phyloP scores from a whole-genome alignment of 2,113 vertebrate species.

The Pontoporia blainvillei region DNA sequence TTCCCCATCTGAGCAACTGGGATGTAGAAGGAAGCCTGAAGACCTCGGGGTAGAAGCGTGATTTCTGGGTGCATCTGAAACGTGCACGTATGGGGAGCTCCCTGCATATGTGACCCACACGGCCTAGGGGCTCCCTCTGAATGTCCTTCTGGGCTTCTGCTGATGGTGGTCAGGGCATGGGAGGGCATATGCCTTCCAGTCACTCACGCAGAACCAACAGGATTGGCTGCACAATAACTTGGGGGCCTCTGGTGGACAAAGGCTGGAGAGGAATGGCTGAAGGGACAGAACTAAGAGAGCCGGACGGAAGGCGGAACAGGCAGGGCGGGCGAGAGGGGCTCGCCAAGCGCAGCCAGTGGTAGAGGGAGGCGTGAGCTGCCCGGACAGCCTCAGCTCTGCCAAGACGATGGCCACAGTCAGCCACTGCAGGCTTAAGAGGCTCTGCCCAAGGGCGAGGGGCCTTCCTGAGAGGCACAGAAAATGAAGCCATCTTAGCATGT shows the following conservation, averaged over 20 bases:
- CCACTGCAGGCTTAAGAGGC: neutral
- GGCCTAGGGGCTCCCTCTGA: neutral
- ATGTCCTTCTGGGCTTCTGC: neutral
- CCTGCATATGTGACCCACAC: neutral
- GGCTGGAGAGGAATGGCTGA: neutral
- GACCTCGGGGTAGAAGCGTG: neutral
- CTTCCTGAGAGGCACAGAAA: neutral
- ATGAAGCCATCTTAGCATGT: neutral
- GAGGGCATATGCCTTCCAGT: neutral
- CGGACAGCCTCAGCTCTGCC: neutral
- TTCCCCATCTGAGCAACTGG: neutral
- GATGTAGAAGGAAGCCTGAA: neutral
- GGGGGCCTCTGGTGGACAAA: neutral
- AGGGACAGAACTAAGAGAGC: neutral
- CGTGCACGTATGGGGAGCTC: neutral
- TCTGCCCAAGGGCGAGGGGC: neutral
- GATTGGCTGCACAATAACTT: neutral
- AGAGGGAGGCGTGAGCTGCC: neutral
- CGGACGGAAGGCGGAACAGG: neutral
- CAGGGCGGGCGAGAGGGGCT: neutral
- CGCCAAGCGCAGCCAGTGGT: neutral
- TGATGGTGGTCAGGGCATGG: neutral
- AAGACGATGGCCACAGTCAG: neutral
- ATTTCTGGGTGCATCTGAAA: neutral
- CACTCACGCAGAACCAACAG: neutral